Percentiles rank a stretch among this genome's conserved stretches.
Conservation (phyloP, 2,113 vertebrate species). For the Boleophthalmus pectinirostris region DNA sequence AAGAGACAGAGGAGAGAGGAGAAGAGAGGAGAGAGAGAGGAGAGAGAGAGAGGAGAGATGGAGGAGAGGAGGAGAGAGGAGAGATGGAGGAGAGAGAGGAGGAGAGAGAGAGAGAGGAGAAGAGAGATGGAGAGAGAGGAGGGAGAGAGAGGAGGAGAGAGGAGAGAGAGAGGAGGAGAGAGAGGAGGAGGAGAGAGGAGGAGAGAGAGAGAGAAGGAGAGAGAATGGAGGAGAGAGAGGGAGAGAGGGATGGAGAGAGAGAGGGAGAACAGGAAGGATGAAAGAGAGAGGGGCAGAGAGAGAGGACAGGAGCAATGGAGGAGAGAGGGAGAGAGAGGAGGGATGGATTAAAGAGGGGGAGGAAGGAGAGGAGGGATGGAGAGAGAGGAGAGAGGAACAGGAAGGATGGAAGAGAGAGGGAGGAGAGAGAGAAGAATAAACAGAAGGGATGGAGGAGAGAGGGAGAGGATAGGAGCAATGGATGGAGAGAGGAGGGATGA, state of each 20-base stretch:
- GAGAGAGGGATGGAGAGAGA: background rate
- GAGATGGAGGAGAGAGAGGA: background rate
- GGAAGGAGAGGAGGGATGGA: background rate
- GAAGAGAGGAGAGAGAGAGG: conserved; percentile 14
- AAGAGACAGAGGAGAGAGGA: conserved; percentile 12
- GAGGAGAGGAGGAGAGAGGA: background rate
- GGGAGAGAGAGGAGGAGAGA: background rate
- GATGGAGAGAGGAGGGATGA: background rate
- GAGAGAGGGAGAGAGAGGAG: background rate
- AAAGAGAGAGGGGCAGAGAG: background rate
- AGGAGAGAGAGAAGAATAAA: background rate
- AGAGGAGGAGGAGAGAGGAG: background rate
- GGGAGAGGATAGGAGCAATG: background rate
- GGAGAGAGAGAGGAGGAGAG: no score
- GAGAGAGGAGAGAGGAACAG: background rate
- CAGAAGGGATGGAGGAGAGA: background rate
- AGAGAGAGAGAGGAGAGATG: background rate
- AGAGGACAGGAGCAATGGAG: no score
- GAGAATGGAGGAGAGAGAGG: background rate
- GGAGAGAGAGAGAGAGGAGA: no score
- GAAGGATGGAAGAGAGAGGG: background rate
- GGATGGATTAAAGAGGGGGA: background rate
- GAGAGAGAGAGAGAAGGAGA: background rate
- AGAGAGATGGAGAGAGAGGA: no score
- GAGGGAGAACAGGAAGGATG: no score